These are phyloP conservation scores for Stigmatopora nigra DNA, from an alignment of 2,113 vertebrate species.

Conservation along the genomic window DNA sequence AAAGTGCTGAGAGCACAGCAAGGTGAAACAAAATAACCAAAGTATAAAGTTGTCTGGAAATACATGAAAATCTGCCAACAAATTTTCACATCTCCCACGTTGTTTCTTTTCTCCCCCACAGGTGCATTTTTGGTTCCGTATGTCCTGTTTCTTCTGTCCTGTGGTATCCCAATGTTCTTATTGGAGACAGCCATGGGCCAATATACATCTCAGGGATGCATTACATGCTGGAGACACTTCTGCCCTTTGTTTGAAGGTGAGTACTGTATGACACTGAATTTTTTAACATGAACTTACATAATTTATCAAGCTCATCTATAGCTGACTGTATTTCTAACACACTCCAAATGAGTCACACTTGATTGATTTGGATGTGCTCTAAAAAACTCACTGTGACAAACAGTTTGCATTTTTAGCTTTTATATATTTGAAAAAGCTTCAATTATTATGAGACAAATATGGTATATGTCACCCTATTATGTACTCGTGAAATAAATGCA, in stretches of 20 bases:
- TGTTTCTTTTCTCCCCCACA: conserved; percentile 15
- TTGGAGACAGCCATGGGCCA: conserved; percentile 69
- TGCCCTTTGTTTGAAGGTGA: conserved; percentile 69
- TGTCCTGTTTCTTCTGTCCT: conserved; percentile 58
- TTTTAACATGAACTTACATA: conserved; percentile 2
- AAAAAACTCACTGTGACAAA: no score
- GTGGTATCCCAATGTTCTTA: conserved; percentile 67
- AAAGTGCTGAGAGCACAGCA: background rate
- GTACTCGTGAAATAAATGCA: no score
- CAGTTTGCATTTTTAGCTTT: no score
- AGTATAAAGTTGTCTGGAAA: background rate
- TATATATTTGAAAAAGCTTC: background rate
- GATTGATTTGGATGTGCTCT: background rate
- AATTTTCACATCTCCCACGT: background rate
- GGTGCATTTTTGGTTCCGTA: conserved; percentile 67
- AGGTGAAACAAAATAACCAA: background rate
- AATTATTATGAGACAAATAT: no score
- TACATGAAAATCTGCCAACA: background rate
- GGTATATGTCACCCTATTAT: background rate
- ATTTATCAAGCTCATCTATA: background rate
- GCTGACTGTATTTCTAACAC: background rate
- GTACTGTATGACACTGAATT: conserved; percentile 16
- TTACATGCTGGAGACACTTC: conserved; percentile 67
- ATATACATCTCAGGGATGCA: conserved; percentile 65
- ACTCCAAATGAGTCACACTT: background rate